phyloP scores from a whole-genome alignment of 2,797 vertebrate species.

The Pangasius mekongensis region DNA sequence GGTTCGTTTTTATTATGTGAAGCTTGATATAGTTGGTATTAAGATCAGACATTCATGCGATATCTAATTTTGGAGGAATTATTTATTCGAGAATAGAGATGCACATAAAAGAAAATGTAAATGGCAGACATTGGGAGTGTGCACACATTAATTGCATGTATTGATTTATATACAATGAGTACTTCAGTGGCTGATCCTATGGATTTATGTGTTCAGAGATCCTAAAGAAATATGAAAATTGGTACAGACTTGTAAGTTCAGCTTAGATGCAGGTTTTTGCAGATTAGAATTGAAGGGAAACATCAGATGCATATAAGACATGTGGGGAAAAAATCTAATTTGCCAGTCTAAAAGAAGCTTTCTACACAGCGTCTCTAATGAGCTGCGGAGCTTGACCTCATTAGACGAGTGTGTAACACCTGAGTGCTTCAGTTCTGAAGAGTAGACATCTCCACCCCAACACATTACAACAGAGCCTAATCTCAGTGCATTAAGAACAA shows the following conservation, averaged over 20 bases:
- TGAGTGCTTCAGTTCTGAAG: conserved; percentile 36
- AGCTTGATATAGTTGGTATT: not conserved
- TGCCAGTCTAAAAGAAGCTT: conserved; percentile 38
- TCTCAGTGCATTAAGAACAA: conserved; percentile 14
- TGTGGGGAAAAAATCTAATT: conserved; percentile 28
- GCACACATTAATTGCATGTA: not conserved
- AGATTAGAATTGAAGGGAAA: conserved; percentile 34
- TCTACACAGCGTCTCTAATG: conserved; percentile 31
- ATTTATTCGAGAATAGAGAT: not conserved
- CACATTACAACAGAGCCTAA: conserved; percentile 18
- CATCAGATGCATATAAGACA: conserved; percentile 25
- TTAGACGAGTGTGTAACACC: conserved; percentile 41
- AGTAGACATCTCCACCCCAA: conserved; percentile 25
- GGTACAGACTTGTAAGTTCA: not conserved
- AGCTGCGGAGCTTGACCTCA: conserved; percentile 38
- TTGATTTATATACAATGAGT: not conserved
- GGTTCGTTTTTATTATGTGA: not conserved
- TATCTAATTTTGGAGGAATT: not conserved
- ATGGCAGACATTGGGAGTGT: not conserved
- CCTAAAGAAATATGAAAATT: not conserved
- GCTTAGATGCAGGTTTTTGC: conserved; percentile 8
- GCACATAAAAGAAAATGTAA: not conserved
- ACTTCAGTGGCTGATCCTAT: not conserved
- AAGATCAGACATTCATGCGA: not conserved
- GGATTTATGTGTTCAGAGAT: not conserved